Evolutionary conservation across 2,888 invertebrate species (phyloP).

Genomic region (Cantharis rufa): DNA sequence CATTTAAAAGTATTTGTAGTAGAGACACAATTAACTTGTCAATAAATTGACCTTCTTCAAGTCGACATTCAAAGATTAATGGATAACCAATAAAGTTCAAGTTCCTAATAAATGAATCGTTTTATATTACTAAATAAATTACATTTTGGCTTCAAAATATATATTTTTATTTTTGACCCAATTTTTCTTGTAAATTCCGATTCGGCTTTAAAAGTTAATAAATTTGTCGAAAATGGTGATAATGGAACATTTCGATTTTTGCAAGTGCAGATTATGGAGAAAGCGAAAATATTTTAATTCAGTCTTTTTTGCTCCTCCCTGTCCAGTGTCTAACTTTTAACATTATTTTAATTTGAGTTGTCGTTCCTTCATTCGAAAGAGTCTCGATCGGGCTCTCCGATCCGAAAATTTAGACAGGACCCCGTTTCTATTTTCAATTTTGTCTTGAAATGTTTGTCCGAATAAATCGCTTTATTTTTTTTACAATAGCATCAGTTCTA

Average conservation of each 20-base stretch:
- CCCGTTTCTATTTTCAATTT: no score
- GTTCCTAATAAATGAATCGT: background rate
- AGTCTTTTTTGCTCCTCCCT: no score
- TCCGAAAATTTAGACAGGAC: no score
- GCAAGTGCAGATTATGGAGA: no score
- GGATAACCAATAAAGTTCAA: background rate
- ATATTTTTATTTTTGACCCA: background rate
- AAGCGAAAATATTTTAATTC: no score
- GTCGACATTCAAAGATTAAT: background rate
- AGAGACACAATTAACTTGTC: background rate
- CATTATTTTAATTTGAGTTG: no score
- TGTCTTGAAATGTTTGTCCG: no score
- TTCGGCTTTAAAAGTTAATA: background rate
- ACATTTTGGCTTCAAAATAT: background rate
- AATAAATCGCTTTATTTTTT: no score
- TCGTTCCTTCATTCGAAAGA: no score
- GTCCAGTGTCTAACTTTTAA: no score
- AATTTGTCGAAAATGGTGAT: background rate
- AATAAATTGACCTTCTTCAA: background rate
- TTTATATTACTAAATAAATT: conserved; percentile 2
- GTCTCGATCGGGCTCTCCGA: no score
- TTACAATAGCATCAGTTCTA: no score
- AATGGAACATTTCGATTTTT: background rate
- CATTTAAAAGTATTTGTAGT: background rate
- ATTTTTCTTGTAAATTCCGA: background rate